Percentiles rank a stretch among this genome's conserved stretches.
These are phyloP conservation scores for Papilio glaucus DNA, from an alignment of 1,140 invertebrate genomes.

Conservation along the genomic window DNA sequence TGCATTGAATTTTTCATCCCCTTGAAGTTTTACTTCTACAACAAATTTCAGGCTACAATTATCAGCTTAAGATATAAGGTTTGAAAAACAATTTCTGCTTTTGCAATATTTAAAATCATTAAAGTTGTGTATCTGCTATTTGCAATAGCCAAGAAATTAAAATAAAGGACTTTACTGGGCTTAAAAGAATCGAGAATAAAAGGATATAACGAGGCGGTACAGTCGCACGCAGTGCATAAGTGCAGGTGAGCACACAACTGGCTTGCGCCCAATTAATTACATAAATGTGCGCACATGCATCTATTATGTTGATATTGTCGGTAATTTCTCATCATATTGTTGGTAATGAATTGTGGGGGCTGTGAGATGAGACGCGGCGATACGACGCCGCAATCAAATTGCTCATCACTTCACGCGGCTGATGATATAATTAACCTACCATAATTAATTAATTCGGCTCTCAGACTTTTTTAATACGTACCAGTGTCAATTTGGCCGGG, in stretches of 20 bases:
- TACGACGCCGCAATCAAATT: conserved; percentile 60
- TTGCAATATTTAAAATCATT: too few species aligned
- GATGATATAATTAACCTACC: conserved; percentile 77
- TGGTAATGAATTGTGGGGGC: conserved; percentile 66
- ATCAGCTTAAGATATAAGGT: too few species aligned
- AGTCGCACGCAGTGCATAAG: conserved; percentile 8
- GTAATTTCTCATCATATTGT: conserved; percentile 74
- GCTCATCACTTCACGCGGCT: conserved; percentile 58
- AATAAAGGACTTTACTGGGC: too few species aligned
- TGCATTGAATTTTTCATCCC: too few species aligned
- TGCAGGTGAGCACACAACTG: conserved; percentile 16
- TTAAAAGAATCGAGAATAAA: not conserved
- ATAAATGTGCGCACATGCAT: conserved; percentile 53
- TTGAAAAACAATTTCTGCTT: too few species aligned
- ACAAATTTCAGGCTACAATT: too few species aligned
- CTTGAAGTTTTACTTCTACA: too few species aligned
- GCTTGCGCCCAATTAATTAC: conserved; percentile 50
- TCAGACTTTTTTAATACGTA: conserved; percentile 64
- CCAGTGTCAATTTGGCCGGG: conserved; percentile 55
- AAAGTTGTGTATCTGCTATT: too few species aligned
- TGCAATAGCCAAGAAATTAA: too few species aligned
- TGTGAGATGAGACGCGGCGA: conserved; percentile 69
- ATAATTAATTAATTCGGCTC: conserved; percentile 72
- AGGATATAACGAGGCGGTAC: not conserved
- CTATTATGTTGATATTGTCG: conserved; percentile 66